Base-by-base conservation (phyloP, 2,888 invertebrate genomes). In the Drosophila seclusa region DNA sequence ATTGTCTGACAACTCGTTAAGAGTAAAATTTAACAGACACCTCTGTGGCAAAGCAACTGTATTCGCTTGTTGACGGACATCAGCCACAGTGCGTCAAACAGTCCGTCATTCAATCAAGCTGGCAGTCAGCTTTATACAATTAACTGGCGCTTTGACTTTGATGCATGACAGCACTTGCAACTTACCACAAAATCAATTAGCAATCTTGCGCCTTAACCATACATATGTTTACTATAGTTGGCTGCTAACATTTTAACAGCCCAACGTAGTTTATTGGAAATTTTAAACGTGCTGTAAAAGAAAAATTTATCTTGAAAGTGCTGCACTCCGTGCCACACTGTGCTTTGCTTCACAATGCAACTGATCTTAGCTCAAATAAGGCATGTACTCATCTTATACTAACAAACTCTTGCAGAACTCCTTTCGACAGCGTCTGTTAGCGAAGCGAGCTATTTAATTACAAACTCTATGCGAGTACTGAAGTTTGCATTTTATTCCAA, bases 1-100 rank as follows among this genome's bases (percentile, higher is more conserved):
- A 55, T 45, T 24, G 45, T 8, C 45, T 24, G 76, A 81, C 73
- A 71, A 59, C 70, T 55, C 80, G 75, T 81, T 68, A 65, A 59
- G 60, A 74, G 67, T 69, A 59, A 59, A 74, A 80, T 80, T 82
- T 72, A 76, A 78, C 82, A 64, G 55, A 76, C 69, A 76, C 55
- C 29, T 49, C 62, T 40, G 38, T 36, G 34, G 63, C 50, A 61
- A 54, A 40, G 36, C 50, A 54, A 70, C 65, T 66, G 62, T 62
- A 59, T 66, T 45, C 29, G 42, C 50, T 42, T 24, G 69, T 49
- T 66, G 68, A 42, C 66, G 66, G 71, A 36, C 55, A 65, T 73
- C 72, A 72, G 63, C 68, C 78, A 61, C 76, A 80, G 66, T 53
- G 50, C 31, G 62, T 29, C 49, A 57, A 34, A 11, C 61, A 72